Evolutionary conservation across 2,888 invertebrate species (phyloP), one percentile per base, ranked within the genome.

Genomic region (Drosophila paucipuncta): DNA sequence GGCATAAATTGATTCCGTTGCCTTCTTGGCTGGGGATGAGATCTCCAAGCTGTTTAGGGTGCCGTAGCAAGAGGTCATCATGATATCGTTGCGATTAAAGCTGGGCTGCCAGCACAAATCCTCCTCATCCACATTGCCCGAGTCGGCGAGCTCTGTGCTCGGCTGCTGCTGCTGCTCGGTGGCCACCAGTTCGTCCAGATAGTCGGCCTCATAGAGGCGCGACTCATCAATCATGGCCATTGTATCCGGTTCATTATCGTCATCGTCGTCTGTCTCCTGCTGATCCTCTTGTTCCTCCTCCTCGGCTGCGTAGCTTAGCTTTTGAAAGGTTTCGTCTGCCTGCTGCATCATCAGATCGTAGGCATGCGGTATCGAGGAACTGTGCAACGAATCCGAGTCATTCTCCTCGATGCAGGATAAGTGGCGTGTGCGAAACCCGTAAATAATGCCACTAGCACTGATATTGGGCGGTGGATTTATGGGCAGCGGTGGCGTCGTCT

Each of bases 61-160:
- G 74, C 93, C 93, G 76, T 93, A 93, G 71, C 93, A 93, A 2
- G 93, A 93, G 41, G 92, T 91, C 66, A 93, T 93, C 93, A 93
- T 93, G 54, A 93, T 93, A 71, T 93, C 93, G 31, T 86, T 80
- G 16, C 89, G 83, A 62, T 90, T 87, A 41, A 86, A 85, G 55
- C 72, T 80, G 6, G 80, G 83, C 67, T 81, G 89, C 80, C 91
- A 92, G 75, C 16, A 9, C 16, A 85, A 92, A 41, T 85, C 81
- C 63, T 80, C 82, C 64, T 84, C 89, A 30, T 90, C 85, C 13
- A 80, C 84, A 57, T 91, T 87, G 49, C 84, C 90, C 1, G 81
- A 87, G 37, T 86, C 84, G 9, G 66, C 80, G 0, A 82, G 69
- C n/a, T 78, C 70, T 37, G 62, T 33, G 41, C 10, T 54, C 25